Percentiles rank a stretch among this genome's conserved stretches.
Evolutionary conservation across 2,797 vertebrate species (phyloP).

Genomic region (Eulemur mongoz): DNA sequence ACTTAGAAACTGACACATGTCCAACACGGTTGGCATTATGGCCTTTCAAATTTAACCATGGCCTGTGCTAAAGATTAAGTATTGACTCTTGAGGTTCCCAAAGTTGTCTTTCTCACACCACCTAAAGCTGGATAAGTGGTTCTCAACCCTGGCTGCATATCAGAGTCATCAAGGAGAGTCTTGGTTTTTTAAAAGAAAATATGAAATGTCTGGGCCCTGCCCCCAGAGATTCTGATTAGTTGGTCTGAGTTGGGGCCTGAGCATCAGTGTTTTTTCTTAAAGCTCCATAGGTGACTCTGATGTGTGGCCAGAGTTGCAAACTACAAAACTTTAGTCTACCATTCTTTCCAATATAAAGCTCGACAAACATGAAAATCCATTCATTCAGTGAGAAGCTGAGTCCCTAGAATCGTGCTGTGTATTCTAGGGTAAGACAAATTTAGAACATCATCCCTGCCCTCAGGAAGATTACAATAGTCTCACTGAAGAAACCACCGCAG

Average conservation of each 20-base stretch:
- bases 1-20: conserved; percentile 30
- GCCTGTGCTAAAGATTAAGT: background rate
- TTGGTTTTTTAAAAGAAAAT: background rate
- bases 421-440: background rate
- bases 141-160: background rate
- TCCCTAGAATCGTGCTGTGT: background rate
- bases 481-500: background rate
- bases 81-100: background rate
- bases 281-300: background rate
- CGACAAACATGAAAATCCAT: background rate
- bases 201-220: background rate
- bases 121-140: background rate
- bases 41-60: background rate
- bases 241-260: background rate
- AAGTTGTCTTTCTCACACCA: background rate
- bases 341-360: background rate
- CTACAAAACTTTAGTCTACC: background rate
- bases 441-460: background rate
- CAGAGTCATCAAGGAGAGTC: background rate
- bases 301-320: background rate
- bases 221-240: background rate
- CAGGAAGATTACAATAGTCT: conserved; percentile 13
- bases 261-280: background rate
- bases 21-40: background rate
- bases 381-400: background rate